phyloP scores from a whole-genome alignment of 2,797 vertebrate genomes.

The Siniperca obscura region DNA sequence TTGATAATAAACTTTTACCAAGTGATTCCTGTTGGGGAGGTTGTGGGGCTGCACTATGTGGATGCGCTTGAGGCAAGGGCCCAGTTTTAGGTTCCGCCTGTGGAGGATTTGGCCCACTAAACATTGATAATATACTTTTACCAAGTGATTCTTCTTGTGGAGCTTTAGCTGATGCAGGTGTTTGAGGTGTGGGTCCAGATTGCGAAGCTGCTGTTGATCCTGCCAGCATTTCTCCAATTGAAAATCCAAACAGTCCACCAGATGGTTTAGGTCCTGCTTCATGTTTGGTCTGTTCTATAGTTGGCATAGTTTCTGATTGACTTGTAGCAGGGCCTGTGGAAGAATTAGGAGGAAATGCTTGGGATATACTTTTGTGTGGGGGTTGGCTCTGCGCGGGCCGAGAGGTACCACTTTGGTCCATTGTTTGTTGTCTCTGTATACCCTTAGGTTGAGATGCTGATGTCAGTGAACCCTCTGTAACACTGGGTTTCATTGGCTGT shows the following conservation, averaged over 20 bases:
- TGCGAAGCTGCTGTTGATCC: constrained; percentile 73
- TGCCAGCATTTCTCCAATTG: constrained; percentile 85
- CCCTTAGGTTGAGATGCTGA: constrained; percentile 67
- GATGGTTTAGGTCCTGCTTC: constrained; percentile 79
- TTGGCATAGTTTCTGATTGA: constrained; percentile 65
- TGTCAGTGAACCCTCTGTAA: constrained; percentile 62
- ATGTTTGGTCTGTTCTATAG: constrained; percentile 73
- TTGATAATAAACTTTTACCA: constrained; percentile 87
- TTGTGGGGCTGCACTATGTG: constrained; percentile 56
- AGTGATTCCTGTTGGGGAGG: constrained; percentile 74
- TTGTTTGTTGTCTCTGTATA: constrained; percentile 78
- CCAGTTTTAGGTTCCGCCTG: constrained; percentile 67
- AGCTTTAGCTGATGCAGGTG: constrained; percentile 44
- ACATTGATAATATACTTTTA: constrained; percentile 78
- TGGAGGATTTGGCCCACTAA: constrained; percentile 66
- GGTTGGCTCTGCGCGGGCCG: constrained; percentile 51
- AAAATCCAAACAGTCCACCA: constrained; percentile 85
- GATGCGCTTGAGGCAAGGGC: constrained; percentile 42
- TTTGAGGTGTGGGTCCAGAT: constrained; percentile 53
- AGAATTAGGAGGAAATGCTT: constrained; percentile 61
- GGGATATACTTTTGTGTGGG: constrained; percentile 71
- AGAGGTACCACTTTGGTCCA: constrained; percentile 62
- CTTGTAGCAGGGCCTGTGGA: constrained; percentile 46
- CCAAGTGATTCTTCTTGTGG: constrained; percentile 75
- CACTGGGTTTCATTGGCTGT: constrained; percentile 69